Evolutionary conservation across 2,888 invertebrate genomes (phyloP), one percentile per base, ranked within the genome.

Genomic region (Platerodrilus igneus): DNA sequence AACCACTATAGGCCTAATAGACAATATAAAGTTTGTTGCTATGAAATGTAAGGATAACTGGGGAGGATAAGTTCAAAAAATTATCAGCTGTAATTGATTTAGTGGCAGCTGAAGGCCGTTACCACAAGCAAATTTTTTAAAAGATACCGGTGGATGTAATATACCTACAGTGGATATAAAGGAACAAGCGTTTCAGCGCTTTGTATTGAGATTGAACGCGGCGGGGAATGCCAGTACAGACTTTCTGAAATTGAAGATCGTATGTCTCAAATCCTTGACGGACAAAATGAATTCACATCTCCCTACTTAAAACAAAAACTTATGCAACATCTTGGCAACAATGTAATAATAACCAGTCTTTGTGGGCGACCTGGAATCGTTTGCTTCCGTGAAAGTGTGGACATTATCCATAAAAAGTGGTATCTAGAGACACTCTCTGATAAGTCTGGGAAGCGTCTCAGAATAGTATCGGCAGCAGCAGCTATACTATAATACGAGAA

Each of bases 401-500:
- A 29, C 29, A 29, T 29, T 5, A 29, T 29, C 18, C 18, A 29
- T 16, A 15, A 27, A 15, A 3, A 27, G 7, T 27, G 27, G 27
- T 27, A 27, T 15, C 27, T 15, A 27, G 29, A 29, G 18, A 29
- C 29, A 17, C n/a, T 17, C 18, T 29, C 29, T 29, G 29, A 29
- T 18, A 18, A 29, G 29, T 29, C 29, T 29, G 29, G 18, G 18
- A 19, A 29, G 10, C 29, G 29, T 18, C 29, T 18, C 27, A 27
- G 17, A 15, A 29, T 29, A 29, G 29, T 29, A 29, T 29, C 29
- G 10, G 9, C 29, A 29, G 29, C 29, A 29, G 29, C 29, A 18
- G 29, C 29, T 29, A 29, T n/a, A n/a, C n/a, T n/a, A n/a, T 29
- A 29, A 29, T 29, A 18, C 29, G 29, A 8, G 27, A 27, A 27